Conservation (phyloP, 1,140 invertebrate genomes). For the Bombus polaris region DNA sequence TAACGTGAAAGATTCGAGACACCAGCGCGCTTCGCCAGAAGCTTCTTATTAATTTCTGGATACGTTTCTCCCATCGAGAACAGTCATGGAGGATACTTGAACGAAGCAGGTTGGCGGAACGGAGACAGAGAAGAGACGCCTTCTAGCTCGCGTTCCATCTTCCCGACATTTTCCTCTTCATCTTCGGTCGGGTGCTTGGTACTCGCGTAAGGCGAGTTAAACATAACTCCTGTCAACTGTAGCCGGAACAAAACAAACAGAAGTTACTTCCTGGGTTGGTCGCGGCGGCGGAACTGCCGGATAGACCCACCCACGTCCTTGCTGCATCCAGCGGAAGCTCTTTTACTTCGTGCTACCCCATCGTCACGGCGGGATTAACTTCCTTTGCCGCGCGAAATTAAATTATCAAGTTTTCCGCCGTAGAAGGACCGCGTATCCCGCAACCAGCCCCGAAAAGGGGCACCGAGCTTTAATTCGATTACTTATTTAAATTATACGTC, state of each 20-base stretch:
- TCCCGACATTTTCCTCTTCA: conserved; percentile 32
- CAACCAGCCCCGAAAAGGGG: conserved; percentile 22
- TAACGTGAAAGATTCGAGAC: conserved; percentile 1
- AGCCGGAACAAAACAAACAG: conserved; percentile 61
- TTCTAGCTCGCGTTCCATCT: conserved; percentile 19
- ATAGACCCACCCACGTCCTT: conserved; percentile 32
- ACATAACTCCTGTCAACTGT: conserved; percentile 63
- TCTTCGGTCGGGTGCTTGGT: not conserved
- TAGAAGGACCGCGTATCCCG: conserved; percentile 25
- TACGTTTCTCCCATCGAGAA: not conserved
- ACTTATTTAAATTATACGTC: conserved; percentile 67
- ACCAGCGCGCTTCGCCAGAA: not conserved
- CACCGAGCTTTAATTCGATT: conserved; percentile 60
- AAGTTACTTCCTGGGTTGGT: conserved; percentile 57
- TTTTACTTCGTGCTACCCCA: conserved; percentile 47
- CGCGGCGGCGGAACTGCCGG: conserved; percentile 46
- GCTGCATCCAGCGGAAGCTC: conserved; percentile 18
- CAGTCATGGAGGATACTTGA: not conserved
- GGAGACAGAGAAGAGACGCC: not conserved
- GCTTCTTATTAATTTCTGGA: conserved; percentile 27
- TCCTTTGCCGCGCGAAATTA: conserved; percentile 69
- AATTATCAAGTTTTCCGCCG: conserved; percentile 70
- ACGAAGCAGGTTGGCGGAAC: not conserved
- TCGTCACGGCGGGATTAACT: conserved; percentile 65
- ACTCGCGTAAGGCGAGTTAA: conserved; percentile 55